phyloP scores from a whole-genome alignment of 2,888 invertebrate species.

The Ophioninae sp. region DNA sequence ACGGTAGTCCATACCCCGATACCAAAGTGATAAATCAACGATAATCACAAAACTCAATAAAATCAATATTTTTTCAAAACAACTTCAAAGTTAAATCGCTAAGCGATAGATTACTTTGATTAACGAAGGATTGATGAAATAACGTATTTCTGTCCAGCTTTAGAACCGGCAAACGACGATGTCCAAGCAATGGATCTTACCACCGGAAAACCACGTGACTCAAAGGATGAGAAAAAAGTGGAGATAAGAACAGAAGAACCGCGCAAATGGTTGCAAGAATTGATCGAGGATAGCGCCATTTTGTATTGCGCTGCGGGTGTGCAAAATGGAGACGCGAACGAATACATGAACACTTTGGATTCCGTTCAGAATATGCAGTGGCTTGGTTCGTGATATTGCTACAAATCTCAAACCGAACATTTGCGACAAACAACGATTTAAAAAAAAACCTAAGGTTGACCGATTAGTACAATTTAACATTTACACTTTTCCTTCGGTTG shows the following conservation, averaged over 20 bases:
- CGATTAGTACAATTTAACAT: conserved; percentile 18
- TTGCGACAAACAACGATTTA: neutral
- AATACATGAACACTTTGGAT: conserved; percentile 75
- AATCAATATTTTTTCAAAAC: too few species aligned
- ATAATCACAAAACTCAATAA: too few species aligned
- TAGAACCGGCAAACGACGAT: conserved; percentile 22
- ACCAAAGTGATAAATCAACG: too few species aligned
- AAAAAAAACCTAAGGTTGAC: neutral
- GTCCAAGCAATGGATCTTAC: conserved; percentile 59
- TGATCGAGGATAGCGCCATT: conserved; percentile 76
- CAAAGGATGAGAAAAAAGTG: conserved; percentile 41
- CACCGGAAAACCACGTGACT: conserved; percentile 40
- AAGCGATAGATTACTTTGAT: too few species aligned
- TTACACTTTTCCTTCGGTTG: conserved; percentile 34
- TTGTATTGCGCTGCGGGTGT: conserved; percentile 77
- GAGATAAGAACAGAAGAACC: conserved; percentile 36
- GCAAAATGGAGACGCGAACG: conserved; percentile 73
- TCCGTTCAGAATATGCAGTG: conserved; percentile 72
- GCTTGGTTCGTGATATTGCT: conserved; percentile 67
- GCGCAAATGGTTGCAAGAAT: conserved; percentile 67
- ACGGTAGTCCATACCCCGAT: too few species aligned
- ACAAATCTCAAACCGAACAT: neutral
- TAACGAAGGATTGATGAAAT: too few species aligned
- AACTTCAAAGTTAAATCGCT: too few species aligned
- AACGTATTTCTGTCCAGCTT: too few species aligned